These are phyloP conservation scores for Syngnathus acus DNA, from an alignment of 2,797 vertebrate species.

Conservation along the genomic window DNA sequence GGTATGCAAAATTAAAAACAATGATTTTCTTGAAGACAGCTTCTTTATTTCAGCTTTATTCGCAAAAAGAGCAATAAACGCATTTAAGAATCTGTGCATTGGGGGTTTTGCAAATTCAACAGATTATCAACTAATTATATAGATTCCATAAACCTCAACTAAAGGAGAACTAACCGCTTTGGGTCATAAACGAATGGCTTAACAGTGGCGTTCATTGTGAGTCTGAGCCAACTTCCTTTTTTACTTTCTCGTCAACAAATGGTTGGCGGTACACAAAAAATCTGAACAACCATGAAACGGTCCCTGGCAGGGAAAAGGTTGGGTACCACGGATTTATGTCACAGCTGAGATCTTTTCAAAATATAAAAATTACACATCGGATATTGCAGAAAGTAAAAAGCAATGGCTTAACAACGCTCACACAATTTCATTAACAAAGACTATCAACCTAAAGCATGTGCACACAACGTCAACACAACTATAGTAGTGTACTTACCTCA, in stretches of 20 bases:
- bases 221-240: not conserved
- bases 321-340: too few species aligned
- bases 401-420: too few species aligned
- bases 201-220: not conserved
- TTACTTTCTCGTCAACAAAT: not conserved
- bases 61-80: not conserved
- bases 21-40: not conserved
- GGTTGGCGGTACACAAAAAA: too few species aligned
- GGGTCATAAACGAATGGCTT: not conserved
- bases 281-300: too few species aligned
- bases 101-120: not conserved
- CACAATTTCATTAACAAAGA: too few species aligned
- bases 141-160: not conserved
- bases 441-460: too few species aligned
- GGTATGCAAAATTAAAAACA: not conserved
- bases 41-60: not conserved
- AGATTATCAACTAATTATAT: not conserved
- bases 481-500: too few species aligned
- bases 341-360: too few species aligned
- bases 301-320: too few species aligned
- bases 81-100: not conserved
- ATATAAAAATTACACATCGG: too few species aligned
- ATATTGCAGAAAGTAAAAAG: too few species aligned
- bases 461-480: too few species aligned
- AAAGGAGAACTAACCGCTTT: not conserved